Evolutionary conservation across 1,140 invertebrate genomes (phyloP), one percentile per base, ranked within the genome.

Genomic region (silkworm (Bombyx mori)): DNA sequence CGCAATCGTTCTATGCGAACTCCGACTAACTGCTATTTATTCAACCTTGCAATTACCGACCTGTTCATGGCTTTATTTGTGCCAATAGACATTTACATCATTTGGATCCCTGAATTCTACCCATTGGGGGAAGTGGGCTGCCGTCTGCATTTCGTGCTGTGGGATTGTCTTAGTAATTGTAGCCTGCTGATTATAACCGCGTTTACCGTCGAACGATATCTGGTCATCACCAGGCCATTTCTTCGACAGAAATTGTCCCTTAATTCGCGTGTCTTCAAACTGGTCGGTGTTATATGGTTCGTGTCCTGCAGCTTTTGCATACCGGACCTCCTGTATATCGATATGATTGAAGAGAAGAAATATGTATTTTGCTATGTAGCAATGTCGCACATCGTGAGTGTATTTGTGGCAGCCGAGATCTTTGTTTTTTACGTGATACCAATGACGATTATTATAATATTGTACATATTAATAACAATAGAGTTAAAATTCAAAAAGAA

Each of bases 31-130:
- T 97, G 94, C 66, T 98, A 98, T 77, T 89, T 98, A 8, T 97
- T 98, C 78, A 96, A 94, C 74, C 88, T 99, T 60, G 97, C 98
- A 6, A 89, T 99, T 7, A 96, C 96, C 0, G 98, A 99, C 79
- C 81, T 99, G 8, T 88, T 98, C 3, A 90, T 98, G 12, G 70
- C 94, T 0, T 90, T 93, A 1, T 94, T 94, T 1, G 79, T 95
- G 26, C 94, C 94, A 44, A 92, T 94, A 47, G 97, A 98, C 76
- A 92, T 97, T 60, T 95, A 94, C 77, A 90, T 91, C 48, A 93
- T 97, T 12, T 98, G 96, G 94, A 92, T 91, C 7, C 91, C 92
- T 45, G 94, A 95, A 75, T 94, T 95, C 0, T 97, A 96, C 81
- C 88, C 93, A 3, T 96, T 98, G 65, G 95, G 96, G 0, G 93